These are phyloP conservation scores for Troilus luridus DNA, from an alignment of 2,888 invertebrate species.

Conservation along the genomic window DNA sequence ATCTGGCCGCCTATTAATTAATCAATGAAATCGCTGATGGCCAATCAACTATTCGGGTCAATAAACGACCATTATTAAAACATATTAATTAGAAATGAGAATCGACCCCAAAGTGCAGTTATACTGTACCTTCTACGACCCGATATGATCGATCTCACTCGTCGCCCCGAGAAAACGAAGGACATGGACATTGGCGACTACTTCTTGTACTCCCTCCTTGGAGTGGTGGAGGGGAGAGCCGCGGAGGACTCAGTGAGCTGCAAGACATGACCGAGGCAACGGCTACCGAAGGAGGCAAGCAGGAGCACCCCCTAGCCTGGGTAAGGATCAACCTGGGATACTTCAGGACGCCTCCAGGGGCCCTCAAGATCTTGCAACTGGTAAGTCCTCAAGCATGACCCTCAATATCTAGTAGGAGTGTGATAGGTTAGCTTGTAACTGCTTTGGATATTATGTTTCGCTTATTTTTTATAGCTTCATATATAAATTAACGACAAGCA, in stretches of 20 bases:
- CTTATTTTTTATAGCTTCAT: no score
- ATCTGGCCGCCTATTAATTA: no score
- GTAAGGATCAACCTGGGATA: constrained; percentile 84
- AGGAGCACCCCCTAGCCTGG: constrained; percentile 76
- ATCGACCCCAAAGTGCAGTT: background rate
- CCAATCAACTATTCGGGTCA: no score
- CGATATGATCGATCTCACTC: no score
- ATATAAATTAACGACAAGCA: no score
- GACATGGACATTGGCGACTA: background rate
- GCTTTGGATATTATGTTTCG: no score
- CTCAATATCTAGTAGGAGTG: background rate
- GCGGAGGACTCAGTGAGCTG: background rate
- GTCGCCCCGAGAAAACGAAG: no score
- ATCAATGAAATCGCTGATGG: no score
- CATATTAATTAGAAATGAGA: background rate
- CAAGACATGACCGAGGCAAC: constrained; percentile 57
- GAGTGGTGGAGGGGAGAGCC: background rate
- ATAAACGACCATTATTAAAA: no score
- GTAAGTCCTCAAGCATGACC: constrained; percentile 73
- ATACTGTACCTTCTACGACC: no score
- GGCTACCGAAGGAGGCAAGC: constrained; percentile 67
- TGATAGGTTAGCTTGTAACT: background rate
- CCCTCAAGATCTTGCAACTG: constrained; percentile 85
- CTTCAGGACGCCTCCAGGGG: constrained; percentile 85
- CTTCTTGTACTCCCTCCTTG: background rate